Evolutionary conservation across 2,113 vertebrate species (phyloP), one percentile per base, ranked within the genome.

Genomic region (Neoarius graeffei): DNA sequence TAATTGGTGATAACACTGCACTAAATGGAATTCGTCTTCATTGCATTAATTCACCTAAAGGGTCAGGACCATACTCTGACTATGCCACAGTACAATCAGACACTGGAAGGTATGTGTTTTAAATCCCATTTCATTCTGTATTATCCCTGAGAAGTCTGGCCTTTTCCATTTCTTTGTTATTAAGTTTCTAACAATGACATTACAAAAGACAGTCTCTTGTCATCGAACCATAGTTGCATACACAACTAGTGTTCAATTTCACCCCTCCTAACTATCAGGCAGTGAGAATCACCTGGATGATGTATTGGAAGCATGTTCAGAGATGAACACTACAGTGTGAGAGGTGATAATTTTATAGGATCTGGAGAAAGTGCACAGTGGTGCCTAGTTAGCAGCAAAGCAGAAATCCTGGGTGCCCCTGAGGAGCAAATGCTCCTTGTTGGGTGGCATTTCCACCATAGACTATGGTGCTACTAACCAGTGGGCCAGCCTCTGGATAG

Each of bases 21-120:
- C 81, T 91, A 23, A 90, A 90, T 84, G 90, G 88, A 20, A 88
- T 91, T 52, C 88, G 90, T 60, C 88, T 91, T 85, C 88, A 91
- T 66, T 91, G 90, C 56, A 81, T 89, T 60, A 17, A 88, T 62
- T 20, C 83, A 27, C 30, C 27, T 50, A 50, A 56, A 80, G 15
- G 69, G 64, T 83, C 88, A 19, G 88, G 76, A 8, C 88, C 90
- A 2, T 89, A 88, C 1, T 30, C 84, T 7, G 86, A 91, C 83
- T 91, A 91, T 42, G 90, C 88, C 80, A 86, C 88, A 10, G 80
- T 91, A 62, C 90, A 91, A n/a, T 91, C 90, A 2, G 88, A 89
- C 48, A 64, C 84, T 7, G 88, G 87, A 42, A 91, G 90, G 88
- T 91, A 20, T 48, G 86, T 59, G 23, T 76, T 76, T 85, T 30